Conservation (phyloP, 2,888 invertebrate species). For the Digitonthophagus gazella region DNA sequence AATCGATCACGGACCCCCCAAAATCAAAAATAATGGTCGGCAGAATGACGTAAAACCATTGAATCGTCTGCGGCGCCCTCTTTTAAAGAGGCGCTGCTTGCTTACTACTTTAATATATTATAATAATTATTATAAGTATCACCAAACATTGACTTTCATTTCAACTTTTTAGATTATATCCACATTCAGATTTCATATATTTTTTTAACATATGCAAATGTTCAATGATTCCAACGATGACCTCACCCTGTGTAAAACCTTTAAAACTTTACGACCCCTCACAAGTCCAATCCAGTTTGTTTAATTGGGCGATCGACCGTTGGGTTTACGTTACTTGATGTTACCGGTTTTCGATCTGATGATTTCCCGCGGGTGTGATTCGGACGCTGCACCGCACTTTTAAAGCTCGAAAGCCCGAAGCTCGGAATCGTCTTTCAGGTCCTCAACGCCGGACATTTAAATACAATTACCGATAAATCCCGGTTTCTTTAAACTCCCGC, state of each 20-base stretch:
- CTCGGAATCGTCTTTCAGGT: conserved; percentile 19
- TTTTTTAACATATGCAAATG: no score
- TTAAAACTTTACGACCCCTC: conserved; percentile 9
- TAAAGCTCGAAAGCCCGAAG: conserved; percentile 8
- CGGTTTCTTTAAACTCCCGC: conserved; percentile 17
- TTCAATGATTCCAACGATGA: not conserved
- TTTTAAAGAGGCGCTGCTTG: no score
- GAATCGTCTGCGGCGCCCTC: no score
- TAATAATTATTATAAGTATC: no score
- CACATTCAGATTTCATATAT: no score
- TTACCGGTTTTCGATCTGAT: conserved; percentile 41
- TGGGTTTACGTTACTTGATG: conserved; percentile 33
- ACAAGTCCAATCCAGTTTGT: conserved; percentile 30
- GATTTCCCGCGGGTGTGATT: conserved; percentile 43
- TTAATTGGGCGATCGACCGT: conserved; percentile 38
- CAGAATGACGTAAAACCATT: no score
- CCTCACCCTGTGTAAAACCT: not conserved
- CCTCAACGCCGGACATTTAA: conserved; percentile 30
- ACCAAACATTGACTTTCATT: no score
- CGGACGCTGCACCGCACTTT: conserved; percentile 31
- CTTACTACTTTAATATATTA: no score
- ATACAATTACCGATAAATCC: conserved; percentile 30
- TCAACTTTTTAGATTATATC: no score
- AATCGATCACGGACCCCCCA: no score
- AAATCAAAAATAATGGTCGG: no score